Base-by-base conservation (phyloP, 2,797 vertebrate species). In the Parauchenoglanis punctatus region DNA sequence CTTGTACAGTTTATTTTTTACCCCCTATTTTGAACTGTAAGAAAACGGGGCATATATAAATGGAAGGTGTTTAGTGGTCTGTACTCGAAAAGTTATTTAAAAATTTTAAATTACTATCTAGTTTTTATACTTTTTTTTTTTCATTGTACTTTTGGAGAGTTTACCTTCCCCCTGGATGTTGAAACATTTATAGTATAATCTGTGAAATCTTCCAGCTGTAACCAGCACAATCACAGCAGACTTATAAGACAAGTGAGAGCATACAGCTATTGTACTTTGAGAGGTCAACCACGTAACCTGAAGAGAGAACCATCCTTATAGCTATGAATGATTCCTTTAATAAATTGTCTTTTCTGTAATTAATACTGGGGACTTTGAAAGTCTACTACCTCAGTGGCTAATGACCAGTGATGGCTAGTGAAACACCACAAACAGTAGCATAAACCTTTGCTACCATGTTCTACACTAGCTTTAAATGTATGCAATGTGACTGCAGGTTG, bases 311-410 rank as follows among this genome's bases (percentile, higher is more conserved):
- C 31, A n/a, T 70, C 58, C 75, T 65, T 78, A 44, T 56, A 83
- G 80, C 72, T 75, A 83, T 87, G 35, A 35, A 28, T 86, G 63
- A 77, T 63, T 86, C 49, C 86, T 68, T 59, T 83, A 31, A 40
- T 84, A 35, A 46, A 0, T 35, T 70, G 73, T 76, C 25, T 86
- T 86, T 54, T 85, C 85, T 65, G 87, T 87, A 85, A 35, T 54
- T 86, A 56, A 20, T 88, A 52, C 87, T n/a, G 56, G 63, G 63
- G 70, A 68, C 90, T 72, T 88, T 52, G 81, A 92, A 85, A 93
- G 93, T 94, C 87, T 91, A 82, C 95, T 95, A 96, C 95, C 95
- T 96, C 95, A 92, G 89, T 90, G 87, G 89, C 88, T 90, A 84
- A 76, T 85, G 61, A 87, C 81, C 90, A 91, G 83, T 91, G 68